Conservation (phyloP, 1,140 invertebrate species). For the Drosophila tropicalis region DNA sequence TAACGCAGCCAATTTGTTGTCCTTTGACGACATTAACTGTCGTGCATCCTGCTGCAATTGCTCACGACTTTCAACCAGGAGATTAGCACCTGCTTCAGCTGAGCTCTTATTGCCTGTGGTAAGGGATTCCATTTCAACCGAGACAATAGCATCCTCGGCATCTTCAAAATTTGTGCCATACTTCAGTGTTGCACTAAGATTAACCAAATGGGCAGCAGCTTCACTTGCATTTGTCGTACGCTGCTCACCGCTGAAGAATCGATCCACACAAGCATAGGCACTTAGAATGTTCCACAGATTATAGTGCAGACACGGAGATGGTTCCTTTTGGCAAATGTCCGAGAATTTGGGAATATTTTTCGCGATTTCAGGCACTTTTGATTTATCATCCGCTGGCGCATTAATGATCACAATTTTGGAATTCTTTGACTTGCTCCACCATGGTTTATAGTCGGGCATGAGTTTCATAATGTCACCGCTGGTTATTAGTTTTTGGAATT, state of each 20-base stretch:
- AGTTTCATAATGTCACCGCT: constrained; percentile 86
- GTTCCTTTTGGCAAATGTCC: constrained; percentile 85
- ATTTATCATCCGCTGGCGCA: constrained; percentile 42
- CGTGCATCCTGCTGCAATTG: constrained; percentile 65
- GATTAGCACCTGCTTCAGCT: constrained; percentile 41
- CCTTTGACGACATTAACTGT: constrained; percentile 55
- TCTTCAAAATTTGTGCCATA: constrained; percentile 86
- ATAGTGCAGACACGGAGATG: constrained; percentile 86
- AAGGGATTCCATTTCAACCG: constrained; percentile 84
- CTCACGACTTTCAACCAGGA: constrained; percentile 57
- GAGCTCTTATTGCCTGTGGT: constrained; percentile 68
- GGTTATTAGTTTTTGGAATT: constrained; percentile 88
- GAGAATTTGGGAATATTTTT: constrained; percentile 84
- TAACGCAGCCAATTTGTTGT: constrained; percentile 83
- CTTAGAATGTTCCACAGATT: constrained; percentile 89
- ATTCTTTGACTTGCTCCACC: constrained; percentile 86
- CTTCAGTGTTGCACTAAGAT: constrained; percentile 86
- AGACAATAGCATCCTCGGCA: constrained; percentile 85
- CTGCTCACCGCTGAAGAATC: constrained; percentile 89
- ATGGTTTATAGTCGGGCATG: constrained; percentile 88
- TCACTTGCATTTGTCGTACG: constrained; percentile 85
- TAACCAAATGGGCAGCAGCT: constrained; percentile 85
- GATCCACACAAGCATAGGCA: constrained; percentile 86
- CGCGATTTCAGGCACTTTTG: constrained; percentile 47
- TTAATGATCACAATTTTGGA: constrained; percentile 84